Base-by-base conservation (phyloP, 1,140 invertebrate species). In the Aphelenchoides avenae region DNA sequence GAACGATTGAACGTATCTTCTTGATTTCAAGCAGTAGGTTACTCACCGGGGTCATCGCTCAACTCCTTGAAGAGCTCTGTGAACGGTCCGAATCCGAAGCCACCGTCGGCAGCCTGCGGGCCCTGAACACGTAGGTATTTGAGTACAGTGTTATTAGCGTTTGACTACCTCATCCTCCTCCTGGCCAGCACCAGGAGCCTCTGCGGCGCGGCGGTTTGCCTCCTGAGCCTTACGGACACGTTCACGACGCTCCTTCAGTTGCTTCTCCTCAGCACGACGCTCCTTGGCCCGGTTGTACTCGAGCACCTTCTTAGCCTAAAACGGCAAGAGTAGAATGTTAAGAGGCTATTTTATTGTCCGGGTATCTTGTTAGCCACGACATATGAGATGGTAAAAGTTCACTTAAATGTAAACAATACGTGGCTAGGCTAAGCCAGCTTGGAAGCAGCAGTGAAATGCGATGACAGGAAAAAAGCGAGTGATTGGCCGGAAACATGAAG, bases 221-320 rank as follows among this genome's bases (percentile, higher is more conserved):
- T 79, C 78, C 22, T 73, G 71, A 42, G 78, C 78, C 60, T 77
- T 79, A 15, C 68, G 64, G 20, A 79, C 59, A 49, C 72, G 68
- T 60, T 79, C 78, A 42, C 68, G 73, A 36, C 77, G 68, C 30
- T 69, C 68, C 26, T 70, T 71, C n/a, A 74, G 33, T 47, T 79
- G 77, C 57, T 65, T 74, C 49, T 79, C 77, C 46, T 79, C 77
- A 5, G 55, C 49, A 51, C 71, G 71, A 9, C 78, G 61, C 48
- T 79, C 71, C 53, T 78, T 74, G 50, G 76, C 78, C 20, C 77
- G 65, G 24, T 75, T 75, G 54, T 80, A 78, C 44, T 79, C 78
- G 55, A 76, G 70, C 9, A 80, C 70, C 51, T 78, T 79, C 52
- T 78, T 76, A 13, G 78, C 78, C 78, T 79, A 40, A 9, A 59